A percentile compares a stretch with the other conserved stretches of the same genome.
phyloP scores from a whole-genome alignment of 2,797 vertebrate genomes.

The Chaetodon trifasciatus region DNA sequence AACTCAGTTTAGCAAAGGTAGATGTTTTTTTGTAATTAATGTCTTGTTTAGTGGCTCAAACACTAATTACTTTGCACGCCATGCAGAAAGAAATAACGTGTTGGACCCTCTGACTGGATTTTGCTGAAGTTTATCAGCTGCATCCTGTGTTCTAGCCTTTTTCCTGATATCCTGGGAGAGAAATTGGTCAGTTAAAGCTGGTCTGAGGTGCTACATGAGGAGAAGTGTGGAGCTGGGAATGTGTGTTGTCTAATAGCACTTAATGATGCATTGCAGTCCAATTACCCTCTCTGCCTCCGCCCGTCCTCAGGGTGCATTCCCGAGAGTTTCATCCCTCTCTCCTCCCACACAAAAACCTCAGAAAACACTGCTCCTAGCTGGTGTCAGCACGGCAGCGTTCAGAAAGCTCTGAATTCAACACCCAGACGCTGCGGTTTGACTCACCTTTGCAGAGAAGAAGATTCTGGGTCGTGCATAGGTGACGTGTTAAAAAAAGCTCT shows the following conservation, averaged over 20 bases:
- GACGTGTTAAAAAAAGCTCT: not conserved
- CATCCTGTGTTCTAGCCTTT: conserved; percentile 1
- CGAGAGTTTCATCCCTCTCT: conserved; percentile 32
- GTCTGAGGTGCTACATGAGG: conserved; percentile 3
- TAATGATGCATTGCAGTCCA: conserved; percentile 62
- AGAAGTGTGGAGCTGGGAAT: conserved; percentile 18
- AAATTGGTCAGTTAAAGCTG: conserved; percentile 17
- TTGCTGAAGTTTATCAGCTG: conserved; percentile 15
- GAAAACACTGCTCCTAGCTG: not conserved
- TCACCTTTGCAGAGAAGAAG: not conserved
- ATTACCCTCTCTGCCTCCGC: conserved; percentile 55
- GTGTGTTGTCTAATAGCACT: conserved; percentile 47
- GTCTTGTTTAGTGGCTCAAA: conserved; percentile 2
- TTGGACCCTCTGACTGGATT: not conserved
- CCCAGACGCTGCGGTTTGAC: not conserved
- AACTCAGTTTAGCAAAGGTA: conserved; percentile 12
- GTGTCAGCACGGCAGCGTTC: not conserved
- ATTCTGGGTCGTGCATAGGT: not conserved
- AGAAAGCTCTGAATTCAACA: not conserved
- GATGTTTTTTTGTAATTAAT: conserved; percentile 10
- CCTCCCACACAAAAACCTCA: conserved; percentile 22
- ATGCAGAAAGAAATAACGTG: not conserved
- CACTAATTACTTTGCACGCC: conserved; percentile 21
- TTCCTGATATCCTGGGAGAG: conserved; percentile 9
- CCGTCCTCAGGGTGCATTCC: conserved; percentile 49